A percentile compares a stretch with the other conserved stretches of the same genome.
These are phyloP conservation scores for Dipodomys merriami DNA, from an alignment of 2,113 vertebrate species.

Conservation along the genomic window DNA sequence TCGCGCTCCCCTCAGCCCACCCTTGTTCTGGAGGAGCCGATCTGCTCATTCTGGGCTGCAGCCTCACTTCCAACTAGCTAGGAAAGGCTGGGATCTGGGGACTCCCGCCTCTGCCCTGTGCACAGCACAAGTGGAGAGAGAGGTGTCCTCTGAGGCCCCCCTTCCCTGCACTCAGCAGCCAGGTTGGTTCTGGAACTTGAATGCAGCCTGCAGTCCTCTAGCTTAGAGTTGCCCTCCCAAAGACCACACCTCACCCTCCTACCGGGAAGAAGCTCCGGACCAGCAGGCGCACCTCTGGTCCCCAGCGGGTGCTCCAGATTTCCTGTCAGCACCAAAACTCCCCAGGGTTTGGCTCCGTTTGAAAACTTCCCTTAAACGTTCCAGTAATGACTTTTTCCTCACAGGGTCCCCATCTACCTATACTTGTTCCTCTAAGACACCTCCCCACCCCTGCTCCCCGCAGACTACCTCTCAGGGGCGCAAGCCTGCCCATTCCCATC, in stretches of 20 bases:
- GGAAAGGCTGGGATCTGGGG: background rate
- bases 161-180: background rate
- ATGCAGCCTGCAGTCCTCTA: accelerated
- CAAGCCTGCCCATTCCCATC: background rate
- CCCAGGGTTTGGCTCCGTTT: background rate
- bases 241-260: too few species aligned
- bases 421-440: background rate
- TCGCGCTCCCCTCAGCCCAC: background rate
- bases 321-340: accelerated
- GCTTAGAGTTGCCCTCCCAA: accelerated
- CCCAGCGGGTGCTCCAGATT: accelerated
- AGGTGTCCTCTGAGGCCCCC: too few species aligned
- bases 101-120: background rate
- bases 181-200: background rate
- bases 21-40: too few species aligned
- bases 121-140: background rate
- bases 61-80: background rate
- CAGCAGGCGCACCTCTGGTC: too few species aligned
- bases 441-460: background rate
- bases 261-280: accelerated
- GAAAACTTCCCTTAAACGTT: background rate
- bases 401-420: accelerated
- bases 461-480: background rate
- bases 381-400: background rate
- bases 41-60: background rate